Percentiles rank a stretch among this genome's conserved stretches.
phyloP scores from a whole-genome alignment of 1,140 invertebrate genomes.

The Leucophenga varia region DNA sequence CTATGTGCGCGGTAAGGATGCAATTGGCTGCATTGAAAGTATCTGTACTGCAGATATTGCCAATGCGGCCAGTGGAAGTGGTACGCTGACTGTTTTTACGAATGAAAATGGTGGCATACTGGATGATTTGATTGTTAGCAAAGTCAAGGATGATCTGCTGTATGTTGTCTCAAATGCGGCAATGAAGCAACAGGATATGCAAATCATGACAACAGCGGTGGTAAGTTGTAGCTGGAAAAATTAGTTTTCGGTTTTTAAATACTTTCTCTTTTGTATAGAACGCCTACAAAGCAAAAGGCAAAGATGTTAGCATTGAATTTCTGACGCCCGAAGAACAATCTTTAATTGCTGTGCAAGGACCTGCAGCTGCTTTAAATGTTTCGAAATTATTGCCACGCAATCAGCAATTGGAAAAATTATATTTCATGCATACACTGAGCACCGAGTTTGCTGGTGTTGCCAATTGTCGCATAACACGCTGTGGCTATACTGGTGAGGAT shows the following conservation, averaged over 20 bases:
- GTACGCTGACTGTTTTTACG: constrained; percentile 83
- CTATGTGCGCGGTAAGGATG: constrained; percentile 69
- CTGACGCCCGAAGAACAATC: constrained; percentile 70
- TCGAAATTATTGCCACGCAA: constrained; percentile 63
- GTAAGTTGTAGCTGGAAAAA: constrained; percentile 53
- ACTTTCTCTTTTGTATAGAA: constrained; percentile 9
- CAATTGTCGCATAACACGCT: constrained; percentile 80
- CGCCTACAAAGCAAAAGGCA: constrained; percentile 59
- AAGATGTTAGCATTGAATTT: constrained; percentile 78
- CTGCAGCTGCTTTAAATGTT: constrained; percentile 69
- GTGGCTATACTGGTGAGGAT: constrained; percentile 93
- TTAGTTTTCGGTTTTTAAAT: too few species aligned
- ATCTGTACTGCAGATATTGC: constrained; percentile 80
- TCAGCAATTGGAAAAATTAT: constrained; percentile 67
- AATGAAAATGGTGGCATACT: constrained; percentile 90
- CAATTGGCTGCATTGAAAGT: constrained; percentile 77
- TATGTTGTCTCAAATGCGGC: constrained; percentile 96
- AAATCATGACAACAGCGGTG: constrained; percentile 64
- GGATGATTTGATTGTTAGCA: constrained; percentile 94
- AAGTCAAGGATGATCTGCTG: constrained; percentile 72
- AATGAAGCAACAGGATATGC: constrained; percentile 66
- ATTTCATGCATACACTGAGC: constrained; percentile 82
- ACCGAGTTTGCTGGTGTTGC: constrained; percentile 69
- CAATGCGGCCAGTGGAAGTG: constrained; percentile 64
- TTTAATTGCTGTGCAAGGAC: constrained; percentile 91